A percentile compares a stretch with the other conserved stretches of the same genome.
Conservation (phyloP, 2,113 vertebrate species). For the Saguinus midas region DNA sequence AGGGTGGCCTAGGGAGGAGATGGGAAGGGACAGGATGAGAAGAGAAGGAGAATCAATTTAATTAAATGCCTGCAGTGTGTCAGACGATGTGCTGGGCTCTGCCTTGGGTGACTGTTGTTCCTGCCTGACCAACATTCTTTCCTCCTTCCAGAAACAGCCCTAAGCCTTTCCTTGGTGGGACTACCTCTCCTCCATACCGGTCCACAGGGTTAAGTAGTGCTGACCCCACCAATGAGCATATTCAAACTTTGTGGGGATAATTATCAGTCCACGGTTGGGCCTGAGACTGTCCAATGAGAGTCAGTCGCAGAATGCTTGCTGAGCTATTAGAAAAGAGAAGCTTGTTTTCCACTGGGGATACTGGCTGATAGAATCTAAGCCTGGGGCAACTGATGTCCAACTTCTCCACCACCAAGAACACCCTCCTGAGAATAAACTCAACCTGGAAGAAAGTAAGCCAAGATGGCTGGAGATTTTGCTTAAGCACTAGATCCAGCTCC, state of each 20-base stretch:
- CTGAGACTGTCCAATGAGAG: background rate
- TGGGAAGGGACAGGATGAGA: background rate
- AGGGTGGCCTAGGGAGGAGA: background rate
- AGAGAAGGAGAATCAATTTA: background rate
- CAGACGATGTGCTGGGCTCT: background rate
- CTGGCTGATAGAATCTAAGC: background rate
- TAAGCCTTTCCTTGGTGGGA: background rate
- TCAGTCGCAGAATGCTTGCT: background rate
- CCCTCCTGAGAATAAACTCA: conserved; percentile 9
- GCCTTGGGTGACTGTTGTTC: background rate
- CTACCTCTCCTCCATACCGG: background rate
- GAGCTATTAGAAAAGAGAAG: background rate
- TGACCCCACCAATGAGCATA: background rate
- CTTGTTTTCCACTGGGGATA: background rate
- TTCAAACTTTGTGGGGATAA: background rate
- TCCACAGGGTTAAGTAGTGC: background rate
- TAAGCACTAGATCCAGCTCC: background rate
- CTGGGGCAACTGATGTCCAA: background rate
- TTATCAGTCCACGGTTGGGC: background rate
- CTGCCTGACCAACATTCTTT: background rate
- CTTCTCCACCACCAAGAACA: background rate
- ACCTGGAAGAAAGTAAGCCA: background rate
- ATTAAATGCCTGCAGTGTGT: background rate
- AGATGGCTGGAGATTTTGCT: background rate
- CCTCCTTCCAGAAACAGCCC: conserved; percentile 18